Percentiles rank a stretch among this genome's conserved stretches.
Evolutionary conservation across 2,113 vertebrate species (phyloP).

Genomic region (Phyllostomus discolor): DNA sequence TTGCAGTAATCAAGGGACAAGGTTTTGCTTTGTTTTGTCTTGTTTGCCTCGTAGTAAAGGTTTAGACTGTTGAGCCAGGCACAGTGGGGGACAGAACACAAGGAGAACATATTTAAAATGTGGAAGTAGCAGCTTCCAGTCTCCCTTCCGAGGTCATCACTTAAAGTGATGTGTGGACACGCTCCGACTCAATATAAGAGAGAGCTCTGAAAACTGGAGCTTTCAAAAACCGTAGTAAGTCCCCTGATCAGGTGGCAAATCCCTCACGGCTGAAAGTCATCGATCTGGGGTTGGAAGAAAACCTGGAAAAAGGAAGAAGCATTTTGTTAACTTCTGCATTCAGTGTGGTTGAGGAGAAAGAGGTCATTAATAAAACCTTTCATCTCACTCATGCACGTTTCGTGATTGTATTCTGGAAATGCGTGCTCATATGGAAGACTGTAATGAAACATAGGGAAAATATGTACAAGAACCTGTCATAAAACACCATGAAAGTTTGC

Average conservation of each 20-base stretch:
- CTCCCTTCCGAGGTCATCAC: not conserved
- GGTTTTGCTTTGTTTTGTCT: not conserved
- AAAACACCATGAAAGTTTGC: not conserved
- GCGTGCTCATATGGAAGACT: not conserved
- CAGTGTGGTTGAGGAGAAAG: not conserved
- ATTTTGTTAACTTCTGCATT: not conserved
- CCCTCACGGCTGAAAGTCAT: not conserved
- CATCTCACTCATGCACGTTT: not conserved
- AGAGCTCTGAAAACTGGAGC: not conserved
- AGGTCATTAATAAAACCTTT: not conserved
- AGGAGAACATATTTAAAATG: not conserved
- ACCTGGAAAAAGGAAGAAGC: not conserved
- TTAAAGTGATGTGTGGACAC: not conserved
- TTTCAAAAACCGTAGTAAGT: not conserved
- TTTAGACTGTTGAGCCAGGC: not conserved
- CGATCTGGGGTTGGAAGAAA: not conserved
- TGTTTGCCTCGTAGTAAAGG: not conserved
- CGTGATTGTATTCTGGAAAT: not conserved
- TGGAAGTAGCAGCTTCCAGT: not conserved
- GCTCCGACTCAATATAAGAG: not conserved
- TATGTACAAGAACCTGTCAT: not conserved
- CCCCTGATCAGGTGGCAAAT: not conserved
- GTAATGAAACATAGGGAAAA: not conserved
- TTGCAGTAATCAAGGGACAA: not conserved
- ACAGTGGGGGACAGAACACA: not conserved